Base-by-base conservation (phyloP, 2,113 vertebrate species). In the Egretta garzetta region DNA sequence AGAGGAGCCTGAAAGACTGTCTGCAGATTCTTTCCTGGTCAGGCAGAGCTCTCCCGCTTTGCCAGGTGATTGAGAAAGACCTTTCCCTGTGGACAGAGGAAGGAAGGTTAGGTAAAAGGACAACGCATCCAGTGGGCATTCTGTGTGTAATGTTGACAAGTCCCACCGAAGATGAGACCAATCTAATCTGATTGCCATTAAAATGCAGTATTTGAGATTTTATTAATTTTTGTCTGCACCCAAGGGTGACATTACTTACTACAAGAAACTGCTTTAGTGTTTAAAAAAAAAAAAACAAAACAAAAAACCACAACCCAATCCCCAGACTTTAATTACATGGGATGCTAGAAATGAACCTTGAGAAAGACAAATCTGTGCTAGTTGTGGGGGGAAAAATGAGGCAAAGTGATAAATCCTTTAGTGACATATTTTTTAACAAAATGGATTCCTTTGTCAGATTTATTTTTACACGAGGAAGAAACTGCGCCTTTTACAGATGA, bases 111-210 rank as follows among this genome's bases (percentile, higher is more conserved):
- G 83, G 84, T 90, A 96, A 96, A 96, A 86, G 88, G 39, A 63
- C 80, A 94, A 64, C 33, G 37, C 74, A 97, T 59, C 47, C 84
- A 90, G 82, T 74, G 93, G 68, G 73, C 58, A 33, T 96, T 90
- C 92, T 96, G 73, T 81, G 86, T 92, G 84, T 90, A 80, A 24
- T 81, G 81, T 89, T 96, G 93, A 74, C 72, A 93, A 87, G 77
- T 90, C 35, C 86, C 47, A 82, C 67, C 73, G 94, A 87, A 95
- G 92, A 96, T 96, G 96, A 98, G 82, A 95, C 64, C 75, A 80
- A 80, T 97, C 90, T 96, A 91, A 97, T 97, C 37, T 96, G 83
- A 97, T 97, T 98, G 86, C 63, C 71, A 97, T 97, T 97, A 97
- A 97, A 98, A 97, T 90, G 39, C 50, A 95, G 50, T 95, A 79